Evolutionary conservation across 2,797 vertebrate genomes (phyloP).

Genomic region (Acrossocheilus wenchowensis): DNA sequence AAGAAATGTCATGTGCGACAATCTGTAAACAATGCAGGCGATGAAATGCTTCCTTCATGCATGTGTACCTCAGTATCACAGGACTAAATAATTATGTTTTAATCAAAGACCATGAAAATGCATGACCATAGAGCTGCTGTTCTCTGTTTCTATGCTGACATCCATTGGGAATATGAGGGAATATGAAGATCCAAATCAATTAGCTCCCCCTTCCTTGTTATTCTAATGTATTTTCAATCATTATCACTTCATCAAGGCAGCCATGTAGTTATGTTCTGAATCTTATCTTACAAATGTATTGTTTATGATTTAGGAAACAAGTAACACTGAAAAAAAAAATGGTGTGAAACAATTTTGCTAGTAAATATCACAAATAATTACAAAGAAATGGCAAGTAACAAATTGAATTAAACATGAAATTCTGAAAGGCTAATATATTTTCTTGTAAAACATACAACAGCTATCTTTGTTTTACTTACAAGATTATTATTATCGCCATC

Average conservation of each 20-base stretch:
- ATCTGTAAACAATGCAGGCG: background rate
- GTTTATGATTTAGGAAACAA: background rate
- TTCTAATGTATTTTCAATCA: conserved; percentile 27
- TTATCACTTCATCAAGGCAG: conserved; percentile 45
- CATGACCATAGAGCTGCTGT: background rate
- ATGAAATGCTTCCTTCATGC: background rate
- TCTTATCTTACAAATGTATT: background rate
- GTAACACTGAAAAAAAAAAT: background rate
- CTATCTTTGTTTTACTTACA: background rate
- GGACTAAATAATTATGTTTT: conserved; percentile 12
- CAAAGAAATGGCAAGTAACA: background rate
- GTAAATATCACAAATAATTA: background rate
- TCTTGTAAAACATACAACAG: background rate
- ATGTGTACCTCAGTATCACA: background rate
- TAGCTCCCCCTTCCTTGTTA: conserved; percentile 32
- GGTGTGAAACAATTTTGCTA: background rate
- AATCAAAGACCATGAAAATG: background rate
- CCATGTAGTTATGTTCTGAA: background rate
- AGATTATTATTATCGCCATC: background rate
- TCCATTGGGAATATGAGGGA: background rate
- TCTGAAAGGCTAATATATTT: background rate
- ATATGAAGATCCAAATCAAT: background rate
- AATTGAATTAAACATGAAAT: too few species aligned
- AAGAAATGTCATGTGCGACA: background rate
- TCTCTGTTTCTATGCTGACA: background rate